A percentile compares a stretch with the other conserved stretches of the same genome.
phyloP scores from a whole-genome alignment of 2,113 vertebrate genomes.

The Silurus meridionalis region DNA sequence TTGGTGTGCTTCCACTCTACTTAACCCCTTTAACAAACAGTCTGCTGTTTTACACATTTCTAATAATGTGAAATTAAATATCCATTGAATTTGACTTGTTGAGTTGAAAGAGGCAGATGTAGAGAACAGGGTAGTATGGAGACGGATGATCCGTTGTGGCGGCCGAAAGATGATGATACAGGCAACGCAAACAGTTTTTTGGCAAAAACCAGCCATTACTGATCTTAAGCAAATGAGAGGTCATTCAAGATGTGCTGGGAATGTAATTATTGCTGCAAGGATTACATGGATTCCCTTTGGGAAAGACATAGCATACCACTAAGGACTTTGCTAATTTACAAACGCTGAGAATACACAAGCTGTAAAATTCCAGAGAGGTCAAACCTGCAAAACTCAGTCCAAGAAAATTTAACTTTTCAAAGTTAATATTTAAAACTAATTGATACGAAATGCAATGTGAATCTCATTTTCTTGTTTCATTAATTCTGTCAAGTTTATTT shows the following conservation, averaged over 20 bases:
- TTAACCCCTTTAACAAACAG: background rate
- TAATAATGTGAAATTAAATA: background rate
- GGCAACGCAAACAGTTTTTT: background rate
- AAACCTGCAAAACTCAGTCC: background rate
- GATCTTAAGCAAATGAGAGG: background rate
- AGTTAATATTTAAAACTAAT: background rate
- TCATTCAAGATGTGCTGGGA: background rate
- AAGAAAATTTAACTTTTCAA: background rate
- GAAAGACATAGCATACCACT: background rate
- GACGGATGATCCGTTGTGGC: too few relatives aligned
- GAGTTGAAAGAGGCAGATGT: too few relatives aligned
- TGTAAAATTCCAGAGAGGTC: background rate
- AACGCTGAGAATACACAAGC: background rate
- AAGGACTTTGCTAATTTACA: background rate
- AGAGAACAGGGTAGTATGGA: too few relatives aligned
- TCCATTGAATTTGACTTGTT: background rate
- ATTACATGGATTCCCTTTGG: background rate
- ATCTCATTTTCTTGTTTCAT: background rate
- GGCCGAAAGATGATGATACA: background rate
- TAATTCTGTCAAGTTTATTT: slow-evolving; percentile 2
- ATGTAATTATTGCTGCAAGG: background rate
- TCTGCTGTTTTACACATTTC: background rate
- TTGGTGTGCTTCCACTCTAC: background rate
- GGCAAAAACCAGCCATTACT: background rate
- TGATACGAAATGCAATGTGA: background rate